Base-by-base conservation (phyloP, 2,888 invertebrate species). In the Caenorhabditis panamensis region DNA sequence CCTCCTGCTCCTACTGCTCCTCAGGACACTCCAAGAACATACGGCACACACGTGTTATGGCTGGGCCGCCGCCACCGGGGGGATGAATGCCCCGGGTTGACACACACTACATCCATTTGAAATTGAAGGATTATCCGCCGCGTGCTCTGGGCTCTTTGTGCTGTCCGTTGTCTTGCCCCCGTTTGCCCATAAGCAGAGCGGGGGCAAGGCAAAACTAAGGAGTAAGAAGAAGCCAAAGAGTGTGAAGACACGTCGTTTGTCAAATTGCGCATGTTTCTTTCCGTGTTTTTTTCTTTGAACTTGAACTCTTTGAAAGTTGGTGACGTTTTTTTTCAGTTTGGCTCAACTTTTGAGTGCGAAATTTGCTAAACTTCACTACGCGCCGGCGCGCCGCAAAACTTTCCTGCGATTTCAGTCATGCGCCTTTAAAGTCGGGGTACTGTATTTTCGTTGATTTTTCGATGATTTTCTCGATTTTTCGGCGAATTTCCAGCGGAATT, bases 11-110 rank as follows among this genome's bases (percentile, higher is more conserved):
- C 26, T 53, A 69, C 51, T 61, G 69, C 51, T 26, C 20, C 20
- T 16, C 8, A 51, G 28, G n/a, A 28, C 49, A 26, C 36, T 16
- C 31, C 59, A 68, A n/a, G 69, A 69, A 56, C 73, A 73, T 73
- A 73, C 73, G 73, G 73, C 73, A 44, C 64, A 73, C 73, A 73
- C 73, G 73, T 73, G 73, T 73, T 44, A 47, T 51, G 49, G 44
- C 31, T 20, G 41, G 13, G 16, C 41, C 41, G 16, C 9, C 41
- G 9, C 31, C 41, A 13, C 6, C 41, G 41, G 13, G 16, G 41
- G 3, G 9, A 13, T 13, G 31, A 31, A n/a, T n/a, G n/a, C n/a
- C n/a, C n/a, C n/a, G n/a, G 31, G 31, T 31, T 31, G 31, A 31
- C 31, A 31, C 31, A 31, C 24, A 36, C 22, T 47, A 63, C 58